Percentiles rank a stretch among this genome's conserved stretches.
Conservation (phyloP, 2,888 invertebrate species). For the Clanis bilineata region DNA sequence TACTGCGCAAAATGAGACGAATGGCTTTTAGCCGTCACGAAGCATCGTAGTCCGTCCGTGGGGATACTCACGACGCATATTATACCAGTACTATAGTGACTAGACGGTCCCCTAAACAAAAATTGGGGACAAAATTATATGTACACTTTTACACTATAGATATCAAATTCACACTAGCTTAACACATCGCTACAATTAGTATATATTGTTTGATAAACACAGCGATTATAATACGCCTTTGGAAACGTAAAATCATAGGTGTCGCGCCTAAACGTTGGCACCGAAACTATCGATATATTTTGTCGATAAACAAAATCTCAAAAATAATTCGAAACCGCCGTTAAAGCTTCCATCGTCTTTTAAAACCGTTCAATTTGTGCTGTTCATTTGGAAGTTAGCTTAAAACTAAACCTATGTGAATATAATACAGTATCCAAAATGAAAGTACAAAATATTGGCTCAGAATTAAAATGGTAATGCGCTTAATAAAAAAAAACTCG, state of each 20-base stretch:
- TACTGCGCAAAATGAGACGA: slow-evolving; percentile 50
- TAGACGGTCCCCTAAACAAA: slow-evolving; percentile 61
- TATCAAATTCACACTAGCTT: slow-evolving; percentile 70
- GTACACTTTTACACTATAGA: slow-evolving; percentile 66
- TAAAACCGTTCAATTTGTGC: slow-evolving; percentile 65
- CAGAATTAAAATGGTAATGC: slow-evolving; percentile 38
- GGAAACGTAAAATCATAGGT: slow-evolving; percentile 45
- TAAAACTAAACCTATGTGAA: slow-evolving; percentile 34
- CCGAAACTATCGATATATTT: slow-evolving; percentile 37
- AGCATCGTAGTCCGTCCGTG: slow-evolving; percentile 21
- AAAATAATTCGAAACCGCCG: slow-evolving; percentile 55
- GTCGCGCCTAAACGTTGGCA: slow-evolving; percentile 50
- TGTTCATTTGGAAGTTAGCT: slow-evolving; percentile 68
- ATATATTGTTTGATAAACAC: slow-evolving; percentile 43
- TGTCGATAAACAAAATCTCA: slow-evolving; percentile 48
- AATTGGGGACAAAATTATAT: slow-evolving; percentile 57
- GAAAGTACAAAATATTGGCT: slow-evolving; percentile 48
- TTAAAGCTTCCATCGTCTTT: slow-evolving; percentile 54
- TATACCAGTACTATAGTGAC: slow-evolving; percentile 68
- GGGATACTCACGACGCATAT: slow-evolving; percentile 11
- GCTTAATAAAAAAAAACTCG: slow-evolving; percentile 33
- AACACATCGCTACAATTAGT: slow-evolving; percentile 50
- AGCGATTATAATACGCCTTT: slow-evolving; percentile 45
- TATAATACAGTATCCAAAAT: slow-evolving; percentile 51
- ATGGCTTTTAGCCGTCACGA: slow-evolving; percentile 49